A percentile compares a stretch with the other conserved stretches of the same genome.
Evolutionary conservation across 2,113 vertebrate genomes (phyloP).

Genomic region (Poicephalus meyeri): DNA sequence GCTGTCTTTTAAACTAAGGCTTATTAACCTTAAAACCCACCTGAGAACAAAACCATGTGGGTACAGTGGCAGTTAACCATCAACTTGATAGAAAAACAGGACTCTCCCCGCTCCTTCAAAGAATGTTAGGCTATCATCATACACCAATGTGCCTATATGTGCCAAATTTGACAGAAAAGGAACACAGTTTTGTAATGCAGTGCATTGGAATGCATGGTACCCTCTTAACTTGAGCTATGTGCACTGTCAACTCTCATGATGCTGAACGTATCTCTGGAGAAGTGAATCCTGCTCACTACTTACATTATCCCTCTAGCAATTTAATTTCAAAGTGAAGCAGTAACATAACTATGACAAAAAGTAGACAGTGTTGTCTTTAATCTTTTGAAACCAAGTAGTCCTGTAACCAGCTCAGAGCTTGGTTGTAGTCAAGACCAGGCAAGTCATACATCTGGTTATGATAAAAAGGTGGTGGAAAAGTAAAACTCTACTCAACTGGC

Average conservation of each 20-base stretch:
- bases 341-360: neutral
- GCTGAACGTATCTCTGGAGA: neutral
- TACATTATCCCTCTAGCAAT: neutral
- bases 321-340: neutral
- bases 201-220: no score
- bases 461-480: neutral
- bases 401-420: neutral
- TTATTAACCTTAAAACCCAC: neutral
- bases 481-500: neutral
- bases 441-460: neutral
- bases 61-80: neutral
- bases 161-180: neutral
- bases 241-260: neutral
- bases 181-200: neutral
- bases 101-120: neutral
- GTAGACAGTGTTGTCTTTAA: neutral
- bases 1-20: neutral
- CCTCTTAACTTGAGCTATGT: neutral
- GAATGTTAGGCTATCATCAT: no score
- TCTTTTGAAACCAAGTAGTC: neutral
- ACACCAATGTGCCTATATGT: no score
- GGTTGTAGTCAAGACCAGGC: neutral
- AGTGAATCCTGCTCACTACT: neutral
- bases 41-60: neutral
- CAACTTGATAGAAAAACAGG: neutral